Evolutionary conservation across 2,797 vertebrate species (phyloP), one percentile per base, ranked within the genome.

Genomic region (Enteromius argenteus): DNA sequence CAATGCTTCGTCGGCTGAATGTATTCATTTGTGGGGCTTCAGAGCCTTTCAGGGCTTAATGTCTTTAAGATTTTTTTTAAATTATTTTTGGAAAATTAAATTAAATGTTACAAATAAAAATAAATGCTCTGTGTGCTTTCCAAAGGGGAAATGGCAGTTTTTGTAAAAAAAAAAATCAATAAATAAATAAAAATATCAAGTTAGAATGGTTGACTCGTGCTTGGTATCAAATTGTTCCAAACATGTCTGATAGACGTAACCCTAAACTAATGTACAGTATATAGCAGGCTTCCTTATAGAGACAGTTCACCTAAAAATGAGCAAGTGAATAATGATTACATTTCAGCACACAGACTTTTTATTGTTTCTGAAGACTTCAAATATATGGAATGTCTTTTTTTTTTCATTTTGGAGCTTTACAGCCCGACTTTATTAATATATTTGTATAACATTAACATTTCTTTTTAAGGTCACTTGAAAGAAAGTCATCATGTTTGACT

Each of bases 21-120:
- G 68, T 62, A 30, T 62, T 73, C 17, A 21, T 80, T 42, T 39
- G 5, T 14, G 51, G n/a, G 66, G 66, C 37, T 71, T 71, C 11
- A 14, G 23, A 46, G 79, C 79, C 79, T 62, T 39, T 62, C 37
- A 23, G 80, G 68, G 39, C 37, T 60, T 81, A n/a, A 49, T 35
- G n/a, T 76, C 42, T n/a, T 30, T 39, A 7, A 39, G n/a, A 39
- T 0, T 15, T 56, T 21, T 53, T 56, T 44, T 44, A 13, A 42
- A 42, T 80, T 69, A 39, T 80, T 80, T 58, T 56, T 32, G 1
- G 1, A 71, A 71, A 71, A 44, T 62, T 76, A 77, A 77, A 81
- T 23, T 44, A 51, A 51, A 67, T 67, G 51, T 58, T 58, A 27
- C 74, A 23, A 60, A 32, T 44, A n/a, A 21, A 69, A 71, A n/a